These are phyloP conservation scores for Echinops telfairi DNA, from an alignment of 2,113 vertebrate species.

Conservation along the genomic window DNA sequence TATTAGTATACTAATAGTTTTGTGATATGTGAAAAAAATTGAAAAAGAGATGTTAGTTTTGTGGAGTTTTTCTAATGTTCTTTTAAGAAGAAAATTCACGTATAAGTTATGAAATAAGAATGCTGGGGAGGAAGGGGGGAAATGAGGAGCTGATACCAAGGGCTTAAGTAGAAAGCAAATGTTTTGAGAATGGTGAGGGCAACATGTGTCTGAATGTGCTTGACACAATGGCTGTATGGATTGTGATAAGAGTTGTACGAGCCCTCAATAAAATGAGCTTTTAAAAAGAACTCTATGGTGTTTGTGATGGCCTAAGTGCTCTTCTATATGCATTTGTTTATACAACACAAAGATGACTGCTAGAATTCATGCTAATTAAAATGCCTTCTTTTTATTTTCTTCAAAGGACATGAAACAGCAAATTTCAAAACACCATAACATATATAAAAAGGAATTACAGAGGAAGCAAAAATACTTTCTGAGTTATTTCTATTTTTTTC, in stretches of 20 bases:
- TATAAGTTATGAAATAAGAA: background rate
- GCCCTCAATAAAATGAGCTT: too few species aligned
- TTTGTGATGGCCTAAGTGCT: background rate
- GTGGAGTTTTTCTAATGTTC: background rate
- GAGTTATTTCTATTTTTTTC: background rate
- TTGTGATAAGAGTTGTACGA: too few species aligned
- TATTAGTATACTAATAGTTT: too few species aligned
- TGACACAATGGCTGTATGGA: too few species aligned
- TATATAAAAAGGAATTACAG: background rate
- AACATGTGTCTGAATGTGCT: too few species aligned
- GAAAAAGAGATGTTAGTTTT: background rate
- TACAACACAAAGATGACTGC: background rate
- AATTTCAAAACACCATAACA: background rate
- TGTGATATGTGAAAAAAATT: too few species aligned
- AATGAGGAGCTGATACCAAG: too few species aligned
- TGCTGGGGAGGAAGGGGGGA: too few species aligned
- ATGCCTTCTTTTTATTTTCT: background rate
- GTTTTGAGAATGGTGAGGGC: too few species aligned
- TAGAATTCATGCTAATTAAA: slow-evolving; percentile 28
- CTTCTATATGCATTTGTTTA: background rate
- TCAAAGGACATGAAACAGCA: background rate
- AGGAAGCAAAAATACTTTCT: background rate
- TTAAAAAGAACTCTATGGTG: background rate
- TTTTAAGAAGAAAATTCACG: background rate
- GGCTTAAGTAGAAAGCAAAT: too few species aligned